Base-by-base conservation (phyloP, 1,140 invertebrate species). In the Euura saliciscinereae region DNA sequence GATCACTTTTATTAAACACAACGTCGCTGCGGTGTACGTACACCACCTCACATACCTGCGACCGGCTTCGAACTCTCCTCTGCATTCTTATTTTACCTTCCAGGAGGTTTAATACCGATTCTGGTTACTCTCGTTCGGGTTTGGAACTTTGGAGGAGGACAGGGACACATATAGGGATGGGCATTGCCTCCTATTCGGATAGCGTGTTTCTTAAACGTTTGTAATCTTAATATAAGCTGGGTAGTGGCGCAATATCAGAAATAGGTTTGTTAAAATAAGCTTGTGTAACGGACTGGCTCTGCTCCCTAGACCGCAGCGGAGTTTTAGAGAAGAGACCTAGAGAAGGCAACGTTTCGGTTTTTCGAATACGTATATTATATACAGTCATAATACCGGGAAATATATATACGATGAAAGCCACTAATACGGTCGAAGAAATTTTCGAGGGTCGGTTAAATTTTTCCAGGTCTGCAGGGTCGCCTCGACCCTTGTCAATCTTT, bases 221-320 rank as follows among this genome's bases (percentile, higher is more conserved):
- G 28, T 67, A 67, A 67, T 67, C 66, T 67, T 44, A 67, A 67
- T 67, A 67, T 44, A 67, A 44, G 51, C 51, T 59, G 66, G 7
- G 8, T 67, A 74, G 77, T 78, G 78, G 76, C 78, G 74, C 79
- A 79, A 80, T 80, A 80, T 80, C 79, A 80, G 79, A 80, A 80
- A 80, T 80, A 80, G 79, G 79, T 78, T 80, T 80, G 79, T 80
- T 80, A 80, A 80, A 80, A 80, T 80, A 80, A 80, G 76, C 79
- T 77, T 79, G 51, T 59, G 51, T 59, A 59, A 59, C 51, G 51
- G 51, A 59, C 51, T 59, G 51, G 51, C 51, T 59, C 51, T 59
- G 51, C 51, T 59, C 51, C 8, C 51, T 59, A 59, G 51, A 59
- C 51, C 51, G 51, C 51, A 59, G 51, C 51, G 28, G 28, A 28